Base-by-base conservation (phyloP, 2,888 invertebrate genomes). In the Drosophila pegasa region DNA sequence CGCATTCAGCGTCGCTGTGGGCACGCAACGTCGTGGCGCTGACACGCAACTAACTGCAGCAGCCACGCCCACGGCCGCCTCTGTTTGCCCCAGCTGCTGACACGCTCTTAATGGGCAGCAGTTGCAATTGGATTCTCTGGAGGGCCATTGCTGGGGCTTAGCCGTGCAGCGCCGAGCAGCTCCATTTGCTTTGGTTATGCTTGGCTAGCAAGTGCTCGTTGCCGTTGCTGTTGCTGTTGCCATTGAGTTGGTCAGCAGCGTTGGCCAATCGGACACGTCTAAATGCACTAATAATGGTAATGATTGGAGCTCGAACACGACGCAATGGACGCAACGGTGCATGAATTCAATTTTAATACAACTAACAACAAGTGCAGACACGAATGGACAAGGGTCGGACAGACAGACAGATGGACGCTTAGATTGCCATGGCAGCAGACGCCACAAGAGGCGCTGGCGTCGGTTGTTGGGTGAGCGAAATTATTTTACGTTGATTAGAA, bases 401-500 rank as follows among this genome's bases (percentile, higher is more conserved):
- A 27, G 22, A 40, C 2, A 14, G 57, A 20, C 45, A 56, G 56
- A 55, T 58, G 50, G 48, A 38, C 57, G 27, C 29, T 47, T 56
- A 62, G 66, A 66, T 73, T 76, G 67, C 63, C 81, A 76, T 78
- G 78, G 41, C 65, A 75, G 66, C 76, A 67, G 71, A 71, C 78
- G 69, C 33, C 62, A 51, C 57, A 57, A 66, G 52, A 64, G 75
- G 63, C 77, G 58, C 67, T 76, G 60, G 60, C 77, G 58, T 68
- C 74, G 60, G 60, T 76, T 62, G 58, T 43, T 43, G 47, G 37
- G 25, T 18, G 51, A 69, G 50, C 54, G 60, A 54, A 60, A 60
- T 56, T 68, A 73, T 74, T 73, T 71, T 64, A 71, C 71, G 71
- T 75, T 84, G 85, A 84, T 87, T 86, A 80, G 76, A 88, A 85